Base-by-base conservation (phyloP, 2,113 vertebrate species). In the Balaenoptera acutorostrata region DNA sequence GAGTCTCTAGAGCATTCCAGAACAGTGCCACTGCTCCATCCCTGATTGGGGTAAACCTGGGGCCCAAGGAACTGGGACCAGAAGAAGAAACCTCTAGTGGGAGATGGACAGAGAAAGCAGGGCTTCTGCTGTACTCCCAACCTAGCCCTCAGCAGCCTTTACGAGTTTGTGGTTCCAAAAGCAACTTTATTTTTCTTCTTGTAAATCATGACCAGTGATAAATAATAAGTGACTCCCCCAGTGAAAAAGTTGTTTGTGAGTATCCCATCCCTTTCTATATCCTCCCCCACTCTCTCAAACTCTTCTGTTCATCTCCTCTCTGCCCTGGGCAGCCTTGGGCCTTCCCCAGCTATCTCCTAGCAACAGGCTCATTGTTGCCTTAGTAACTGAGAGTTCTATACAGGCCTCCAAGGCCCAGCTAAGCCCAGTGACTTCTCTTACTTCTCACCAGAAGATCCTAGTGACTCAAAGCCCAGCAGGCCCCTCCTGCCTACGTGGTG, bases 101-200 rank as follows among this genome's bases (percentile, higher is more conserved):
- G 21, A 3, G 20, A 71, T 1, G 11, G 27, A 31, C 29, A 59
- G 74, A 96, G 39, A 93, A 72, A 80, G 41, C 57, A 41, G n/a
- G 27, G n/a, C 39, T 81, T 88, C 31, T 29, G 31, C 75, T n/a
- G 10, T 31, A 61, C 31, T 31, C 82, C 72, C 39, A 63, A 23
- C 61, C 75, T 52, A 29, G 39, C 49, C 44, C 36, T 68, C n/a
- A 92, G 85, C 61, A 93, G 63, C 17, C 49, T 92, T 66, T 41
- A 93, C 93, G 90, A 95, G 12, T 81, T 52, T 75, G 63, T 92
- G 92, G 68, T 97, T 97, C 55, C 71, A 95, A 95, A 97, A 96
- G 69, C 59, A 72, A 92, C 92, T 98, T 98, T 97, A 98, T 96
- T 98, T 97, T 96, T 93, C 86, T 89, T 97, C 44, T 66, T 92